phyloP scores from a whole-genome alignment of 2,113 vertebrate species.

The Clarias gariepinus region DNA sequence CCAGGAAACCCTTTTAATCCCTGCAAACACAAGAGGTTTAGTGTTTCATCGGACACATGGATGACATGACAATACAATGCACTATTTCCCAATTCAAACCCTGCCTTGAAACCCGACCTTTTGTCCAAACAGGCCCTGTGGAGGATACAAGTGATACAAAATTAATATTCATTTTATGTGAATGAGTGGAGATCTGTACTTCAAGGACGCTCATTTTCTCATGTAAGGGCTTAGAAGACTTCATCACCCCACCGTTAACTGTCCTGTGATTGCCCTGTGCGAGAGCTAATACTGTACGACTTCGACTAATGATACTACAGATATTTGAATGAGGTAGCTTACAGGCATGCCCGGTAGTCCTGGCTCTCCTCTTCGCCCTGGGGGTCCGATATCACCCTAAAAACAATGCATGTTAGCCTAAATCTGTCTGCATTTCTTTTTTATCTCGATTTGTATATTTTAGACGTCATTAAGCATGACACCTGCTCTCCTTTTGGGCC shows the following conservation, averaged over 20 bases:
- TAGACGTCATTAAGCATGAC: constrained; percentile 22
- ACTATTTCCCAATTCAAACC: background rate
- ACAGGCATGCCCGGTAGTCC: constrained; percentile 75
- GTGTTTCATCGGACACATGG: background rate
- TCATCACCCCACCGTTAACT: constrained; percentile 27
- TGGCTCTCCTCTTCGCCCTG: constrained; percentile 65
- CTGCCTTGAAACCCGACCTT: constrained; percentile 71
- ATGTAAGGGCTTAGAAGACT: constrained; percentile 7
- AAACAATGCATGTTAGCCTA: background rate
- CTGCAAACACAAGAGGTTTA: constrained; percentile 57
- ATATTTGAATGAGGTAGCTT: constrained; percentile 54
- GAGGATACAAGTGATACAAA: constrained; percentile 45
- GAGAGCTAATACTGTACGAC: background rate
- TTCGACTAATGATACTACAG: background rate
- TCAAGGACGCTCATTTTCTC: constrained; percentile 17
- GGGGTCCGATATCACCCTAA: constrained; percentile 73
- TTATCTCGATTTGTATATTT: background rate
- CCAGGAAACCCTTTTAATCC: constrained; percentile 77
- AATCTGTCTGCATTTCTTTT: background rate
- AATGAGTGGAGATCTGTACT: constrained; percentile 7
- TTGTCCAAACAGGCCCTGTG: constrained; percentile 74
- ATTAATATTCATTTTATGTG: constrained; percentile 8
- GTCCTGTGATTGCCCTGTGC: background rate
- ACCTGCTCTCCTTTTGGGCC: constrained; percentile 81
- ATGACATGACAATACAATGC: background rate